A percentile compares a stretch with the other conserved stretches of the same genome.
These are phyloP conservation scores for Chamaedrilus cognettii DNA, from an alignment of 2,888 invertebrate species.

Conservation along the genomic window DNA sequence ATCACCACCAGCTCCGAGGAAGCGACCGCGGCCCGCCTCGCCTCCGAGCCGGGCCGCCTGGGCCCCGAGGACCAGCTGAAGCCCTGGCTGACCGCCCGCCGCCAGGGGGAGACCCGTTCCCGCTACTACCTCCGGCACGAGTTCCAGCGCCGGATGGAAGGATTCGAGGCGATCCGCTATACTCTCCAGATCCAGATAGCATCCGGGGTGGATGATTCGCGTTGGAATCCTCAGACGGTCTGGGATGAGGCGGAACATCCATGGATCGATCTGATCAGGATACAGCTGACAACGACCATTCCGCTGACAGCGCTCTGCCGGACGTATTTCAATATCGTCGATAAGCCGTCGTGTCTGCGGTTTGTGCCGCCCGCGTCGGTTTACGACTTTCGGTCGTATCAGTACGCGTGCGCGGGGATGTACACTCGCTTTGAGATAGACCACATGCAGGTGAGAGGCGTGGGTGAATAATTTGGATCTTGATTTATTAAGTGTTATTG, in stretches of 20 bases:
- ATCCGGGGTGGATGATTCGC: slow-evolving; percentile 17
- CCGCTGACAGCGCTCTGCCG: slow-evolving; percentile 31
- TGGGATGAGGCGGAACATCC: slow-evolving; percentile 37
- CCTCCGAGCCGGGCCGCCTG: slow-evolving; percentile 32
- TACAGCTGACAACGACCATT: slow-evolving; percentile 35
- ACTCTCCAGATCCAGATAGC: slow-evolving; percentile 35
- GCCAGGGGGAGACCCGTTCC: slow-evolving; percentile 8
- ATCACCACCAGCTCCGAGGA: too few species aligned
- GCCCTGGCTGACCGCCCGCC: slow-evolving; percentile 23
- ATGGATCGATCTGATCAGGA: slow-evolving; percentile 33
- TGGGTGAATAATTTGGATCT: not conserved
- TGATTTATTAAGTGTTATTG: not conserved
- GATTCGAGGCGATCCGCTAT: slow-evolving; percentile 29
- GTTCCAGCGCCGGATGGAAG: slow-evolving; percentile 28
- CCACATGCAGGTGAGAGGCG: slow-evolving; percentile 24
- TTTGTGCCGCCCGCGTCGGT: slow-evolving; percentile 27
- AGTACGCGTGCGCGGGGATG: slow-evolving; percentile 29
- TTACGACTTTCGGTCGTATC: slow-evolving; percentile 32
- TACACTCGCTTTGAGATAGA: slow-evolving; percentile 39
- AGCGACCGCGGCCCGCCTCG: too few species aligned
- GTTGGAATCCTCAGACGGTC: slow-evolving; percentile 38
- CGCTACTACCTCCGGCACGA: slow-evolving; percentile 32
- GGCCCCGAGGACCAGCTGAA: slow-evolving; percentile 25
- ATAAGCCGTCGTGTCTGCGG: slow-evolving; percentile 35
- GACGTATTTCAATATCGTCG: slow-evolving; percentile 40